phyloP scores from a whole-genome alignment of 2,113 vertebrate genomes.

The Coptodon rendalli region DNA sequence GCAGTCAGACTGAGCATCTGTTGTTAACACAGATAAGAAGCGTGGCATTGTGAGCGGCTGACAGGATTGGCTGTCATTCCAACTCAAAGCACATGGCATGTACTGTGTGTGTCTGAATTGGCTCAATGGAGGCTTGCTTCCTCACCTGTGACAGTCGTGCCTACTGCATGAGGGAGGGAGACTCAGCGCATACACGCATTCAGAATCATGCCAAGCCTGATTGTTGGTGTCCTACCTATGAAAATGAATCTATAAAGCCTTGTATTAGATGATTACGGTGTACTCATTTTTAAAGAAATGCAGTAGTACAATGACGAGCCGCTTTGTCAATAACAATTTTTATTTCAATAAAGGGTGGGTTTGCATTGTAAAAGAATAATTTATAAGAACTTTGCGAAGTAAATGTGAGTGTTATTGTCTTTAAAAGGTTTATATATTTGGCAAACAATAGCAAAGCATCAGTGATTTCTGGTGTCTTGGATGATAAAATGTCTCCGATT shows the following conservation, averaged over 20 bases:
- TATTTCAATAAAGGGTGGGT: neutral
- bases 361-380: neutral
- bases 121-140: neutral
- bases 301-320: neutral
- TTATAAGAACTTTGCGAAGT: neutral
- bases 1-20: neutral
- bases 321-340: neutral
- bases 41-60: neutral
- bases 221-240: neutral
- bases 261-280: neutral
- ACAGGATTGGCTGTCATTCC: conserved; percentile 29
- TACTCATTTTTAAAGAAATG: neutral
- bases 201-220: neutral
- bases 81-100: neutral
- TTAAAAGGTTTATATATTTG: neutral
- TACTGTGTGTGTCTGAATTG: conserved; percentile 5
- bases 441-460: neutral
- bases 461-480: neutral
- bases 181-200: neutral
- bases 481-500: neutral
- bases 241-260: neutral
- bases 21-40: conserved; percentile 31
- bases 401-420: neutral
- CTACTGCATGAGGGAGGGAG: neutral
- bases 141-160: conserved; percentile 31